phyloP scores from a whole-genome alignment of 2,888 invertebrate species.

The Synergus umbraculus region DNA sequence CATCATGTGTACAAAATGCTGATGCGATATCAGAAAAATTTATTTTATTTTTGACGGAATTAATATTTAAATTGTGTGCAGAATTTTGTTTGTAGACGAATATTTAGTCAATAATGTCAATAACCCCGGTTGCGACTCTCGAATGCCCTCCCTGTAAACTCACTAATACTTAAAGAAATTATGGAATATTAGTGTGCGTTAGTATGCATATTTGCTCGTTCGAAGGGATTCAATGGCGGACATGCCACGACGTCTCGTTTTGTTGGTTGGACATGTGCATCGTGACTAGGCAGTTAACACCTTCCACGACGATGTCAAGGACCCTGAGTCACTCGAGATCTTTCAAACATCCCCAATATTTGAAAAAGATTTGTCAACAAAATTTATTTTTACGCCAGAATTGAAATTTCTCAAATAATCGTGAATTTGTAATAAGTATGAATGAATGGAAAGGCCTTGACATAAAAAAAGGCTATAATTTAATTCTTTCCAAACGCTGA shows the following conservation, averaged over 20 bases:
- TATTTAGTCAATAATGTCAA: constrained; percentile 70
- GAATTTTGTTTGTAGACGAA: constrained; percentile 54
- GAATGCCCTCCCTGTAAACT: constrained; percentile 35
- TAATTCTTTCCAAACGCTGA: too few species aligned
- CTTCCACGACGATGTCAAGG: constrained; percentile 49
- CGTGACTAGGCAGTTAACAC: constrained; percentile 72
- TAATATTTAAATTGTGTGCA: not conserved
- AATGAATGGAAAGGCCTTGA: too few species aligned
- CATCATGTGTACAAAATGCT: not conserved
- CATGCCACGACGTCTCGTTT: constrained; percentile 61
- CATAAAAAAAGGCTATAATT: too few species aligned
- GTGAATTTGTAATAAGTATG: too few species aligned
- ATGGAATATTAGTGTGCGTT: constrained; percentile 43
- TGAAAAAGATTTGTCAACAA: not conserved
- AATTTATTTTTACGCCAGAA: too few species aligned
- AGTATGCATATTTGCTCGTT: constrained; percentile 51
- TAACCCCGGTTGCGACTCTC: constrained; percentile 63
- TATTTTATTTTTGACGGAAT: too few species aligned
- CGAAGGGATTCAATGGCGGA: constrained; percentile 49
- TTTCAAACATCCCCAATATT: constrained; percentile 1
- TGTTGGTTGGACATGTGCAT: constrained; percentile 67
- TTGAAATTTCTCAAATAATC: too few species aligned
- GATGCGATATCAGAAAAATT: too few species aligned
- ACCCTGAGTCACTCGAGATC: constrained; percentile 58
- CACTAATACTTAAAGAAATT: not conserved